phyloP scores from a whole-genome alignment of 2,797 vertebrate genomes.

The Mormyrus hasselquistii region DNA sequence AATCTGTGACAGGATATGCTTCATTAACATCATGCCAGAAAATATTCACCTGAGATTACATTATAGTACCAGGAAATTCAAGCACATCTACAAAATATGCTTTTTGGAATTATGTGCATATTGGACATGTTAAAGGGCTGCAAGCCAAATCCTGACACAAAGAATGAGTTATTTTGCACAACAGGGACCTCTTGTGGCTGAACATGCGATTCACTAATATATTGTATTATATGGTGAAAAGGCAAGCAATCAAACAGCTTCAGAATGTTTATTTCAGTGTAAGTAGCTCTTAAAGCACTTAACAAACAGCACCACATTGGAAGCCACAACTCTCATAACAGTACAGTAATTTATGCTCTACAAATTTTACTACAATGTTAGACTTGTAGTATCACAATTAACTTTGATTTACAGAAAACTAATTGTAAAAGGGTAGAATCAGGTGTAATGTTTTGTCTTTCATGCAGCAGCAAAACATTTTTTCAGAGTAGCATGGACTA shows the following conservation, averaged over 20 bases:
- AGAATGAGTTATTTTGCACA: neutral
- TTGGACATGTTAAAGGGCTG: neutral
- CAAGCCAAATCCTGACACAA: neutral
- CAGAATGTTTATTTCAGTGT: neutral
- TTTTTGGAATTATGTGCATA: neutral
- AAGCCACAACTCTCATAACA: neutral
- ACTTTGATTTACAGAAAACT: neutral
- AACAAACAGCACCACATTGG: neutral
- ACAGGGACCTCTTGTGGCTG: slow-evolving; percentile 1
- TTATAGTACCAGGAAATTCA: neutral
- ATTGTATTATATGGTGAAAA: neutral
- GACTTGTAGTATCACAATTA: neutral
- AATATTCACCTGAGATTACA: neutral
- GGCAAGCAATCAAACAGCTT: neutral
- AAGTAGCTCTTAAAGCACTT: neutral
- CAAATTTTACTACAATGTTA: neutral
- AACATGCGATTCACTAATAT: neutral
- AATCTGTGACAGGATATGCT: neutral
- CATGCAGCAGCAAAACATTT: neutral
- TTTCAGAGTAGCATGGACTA: neutral
- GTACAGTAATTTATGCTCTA: neutral
- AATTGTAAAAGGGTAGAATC: neutral
- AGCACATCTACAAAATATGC: neutral
- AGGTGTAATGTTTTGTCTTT: neutral
- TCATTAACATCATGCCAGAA: neutral